Percentiles rank a stretch among this genome's conserved stretches.
These are phyloP conservation scores for Drosophila lini DNA, from an alignment of 1,140 invertebrate species.

Conservation along the genomic window DNA sequence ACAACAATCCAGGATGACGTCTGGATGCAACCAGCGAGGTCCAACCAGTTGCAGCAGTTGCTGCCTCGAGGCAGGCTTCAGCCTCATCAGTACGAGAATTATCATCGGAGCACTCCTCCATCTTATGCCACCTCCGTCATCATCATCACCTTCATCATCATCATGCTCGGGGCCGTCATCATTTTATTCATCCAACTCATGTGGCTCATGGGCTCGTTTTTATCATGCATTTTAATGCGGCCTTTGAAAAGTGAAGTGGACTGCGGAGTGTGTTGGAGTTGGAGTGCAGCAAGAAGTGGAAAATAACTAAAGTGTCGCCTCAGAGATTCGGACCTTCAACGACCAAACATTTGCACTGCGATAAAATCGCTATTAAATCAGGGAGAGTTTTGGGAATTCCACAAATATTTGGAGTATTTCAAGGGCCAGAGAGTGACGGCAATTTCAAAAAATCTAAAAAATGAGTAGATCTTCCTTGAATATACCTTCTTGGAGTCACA, in stretches of 20 bases:
- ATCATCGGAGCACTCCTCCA: conserved; percentile 31
- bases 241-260: conserved; percentile 81
- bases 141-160: conserved; percentile 31
- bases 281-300: conserved; percentile 73
- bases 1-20: conserved; percentile 39
- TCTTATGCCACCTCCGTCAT: conserved; percentile 15
- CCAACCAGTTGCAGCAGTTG: conserved; percentile 70
- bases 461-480: background rate
- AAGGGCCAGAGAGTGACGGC: background rate
- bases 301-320: conserved; percentile 82
- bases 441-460: background rate
- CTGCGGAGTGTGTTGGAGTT: conserved; percentile 13
- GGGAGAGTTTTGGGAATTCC: background rate
- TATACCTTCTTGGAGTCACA: background rate
- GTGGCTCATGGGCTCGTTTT: conserved; percentile 61
- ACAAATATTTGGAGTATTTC: background rate
- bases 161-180: conserved; percentile 34
- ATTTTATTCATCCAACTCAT: conserved; percentile 38
- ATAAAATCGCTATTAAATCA: conserved; percentile 21
- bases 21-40: conserved; percentile 31
- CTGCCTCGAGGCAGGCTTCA: conserved; percentile 37
- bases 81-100: conserved; percentile 46
- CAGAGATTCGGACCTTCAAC: conserved; percentile 33
- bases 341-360: conserved; percentile 15
- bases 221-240: conserved; percentile 80